Evolutionary conservation across 2,888 invertebrate species (phyloP).

Genomic region (Lepas anatifera): DNA sequence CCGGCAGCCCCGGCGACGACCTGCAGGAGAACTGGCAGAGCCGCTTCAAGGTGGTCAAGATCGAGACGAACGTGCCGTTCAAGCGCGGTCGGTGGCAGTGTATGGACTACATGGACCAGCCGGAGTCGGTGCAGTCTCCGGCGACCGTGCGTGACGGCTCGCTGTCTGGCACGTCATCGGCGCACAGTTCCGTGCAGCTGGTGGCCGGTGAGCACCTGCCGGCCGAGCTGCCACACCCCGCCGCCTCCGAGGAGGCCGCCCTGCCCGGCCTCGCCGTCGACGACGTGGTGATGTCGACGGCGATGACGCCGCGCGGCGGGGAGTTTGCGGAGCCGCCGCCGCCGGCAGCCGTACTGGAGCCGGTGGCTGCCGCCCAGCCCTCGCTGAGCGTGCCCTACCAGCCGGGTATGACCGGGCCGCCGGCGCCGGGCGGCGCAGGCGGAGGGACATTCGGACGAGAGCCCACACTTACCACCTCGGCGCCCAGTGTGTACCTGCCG

Average conservation of each 20-base stretch:
- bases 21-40: conserved; percentile 27
- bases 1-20: neutral
- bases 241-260: neutral
- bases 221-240: neutral
- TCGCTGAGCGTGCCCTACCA: neutral
- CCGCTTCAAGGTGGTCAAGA: conserved; percentile 88
- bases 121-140: conserved; percentile 31
- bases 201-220: neutral
- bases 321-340: neutral
- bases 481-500: neutral
- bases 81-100: conserved; percentile 86
- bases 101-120: conserved; percentile 84
- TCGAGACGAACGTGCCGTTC: conserved; percentile 89
- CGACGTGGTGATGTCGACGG: no score
- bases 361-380: neutral
- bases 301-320: neutral
- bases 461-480: neutral
- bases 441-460: no score
- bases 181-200: conserved; percentile 11
- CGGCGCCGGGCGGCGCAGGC: neutral
- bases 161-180: conserved; percentile 13
- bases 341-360: neutral
- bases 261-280: neutral
- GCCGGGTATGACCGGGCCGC: neutral
- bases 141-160: conserved; percentile 12